Evolutionary conservation across 2,888 invertebrate species (phyloP), one percentile per base, ranked within the genome.

Genomic region (Augiades crinisus): DNA sequence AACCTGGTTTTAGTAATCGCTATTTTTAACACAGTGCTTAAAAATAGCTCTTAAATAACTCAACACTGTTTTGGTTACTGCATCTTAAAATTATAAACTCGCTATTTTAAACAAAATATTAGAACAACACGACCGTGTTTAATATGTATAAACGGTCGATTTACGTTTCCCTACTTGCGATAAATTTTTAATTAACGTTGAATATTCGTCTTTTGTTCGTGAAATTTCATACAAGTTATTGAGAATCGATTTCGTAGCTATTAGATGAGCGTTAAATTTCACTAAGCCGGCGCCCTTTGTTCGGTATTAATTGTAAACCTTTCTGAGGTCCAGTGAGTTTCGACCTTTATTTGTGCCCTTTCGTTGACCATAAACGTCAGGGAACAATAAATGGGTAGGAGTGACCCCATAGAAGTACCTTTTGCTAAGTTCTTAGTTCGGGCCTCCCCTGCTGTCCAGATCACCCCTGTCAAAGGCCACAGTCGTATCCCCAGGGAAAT

Each of bases 401-500:
- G 75, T 87, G 84, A 85, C 87, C 87, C 85, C 73, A 74, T 70
- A 63, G 59, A 58, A 63, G 74, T 75, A 74, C 76, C 76, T 81
- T 64, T 77, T 70, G 66, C 71, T 67, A 75, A 81, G 78, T 84
- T 85, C 81, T 82, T 80, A 72, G 76, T 64, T 67, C 65, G 68
- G 70, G 70, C 75, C 78, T 68, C 80, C 84, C 80, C 72, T 75
- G 71, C 75, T 78, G 89, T 81, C 88, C 86, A 81, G 71, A 70
- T 73, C 76, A 75, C 87, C 88, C 87, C 84, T 76, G 82, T 81
- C 85, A 86, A 86, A 85, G 83, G 83, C 81, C 81, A 85, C 72
- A 63, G 76, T 70, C 65, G 63, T 68, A 69, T 76, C 90, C 78
- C 90, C 46, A 60, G 90, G 90, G 90, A 90, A 90, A 90, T 90